Evolutionary conservation across 2,888 invertebrate species (phyloP).

Genomic region (Sclerodermus sp.): DNA sequence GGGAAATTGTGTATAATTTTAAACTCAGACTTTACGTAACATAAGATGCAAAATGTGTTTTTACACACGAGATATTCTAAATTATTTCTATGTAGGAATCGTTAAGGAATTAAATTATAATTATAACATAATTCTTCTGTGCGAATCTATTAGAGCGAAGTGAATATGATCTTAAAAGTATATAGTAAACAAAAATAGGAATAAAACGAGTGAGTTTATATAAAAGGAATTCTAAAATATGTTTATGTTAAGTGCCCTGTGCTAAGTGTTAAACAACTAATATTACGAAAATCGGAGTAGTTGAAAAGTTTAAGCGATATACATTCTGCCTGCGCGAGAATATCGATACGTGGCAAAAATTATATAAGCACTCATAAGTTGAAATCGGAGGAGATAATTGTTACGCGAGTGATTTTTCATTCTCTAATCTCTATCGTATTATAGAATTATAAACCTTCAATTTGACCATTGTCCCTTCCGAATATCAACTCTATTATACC

Average conservation of each 20-base stretch:
- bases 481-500: no score
- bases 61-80: conserved; percentile 39
- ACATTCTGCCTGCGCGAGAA: no score
- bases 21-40: no score
- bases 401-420: no score
- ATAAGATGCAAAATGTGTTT: conserved; percentile 1
- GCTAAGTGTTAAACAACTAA: conserved; percentile 11
- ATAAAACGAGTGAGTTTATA: conserved; percentile 22
- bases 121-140: conserved; percentile 23
- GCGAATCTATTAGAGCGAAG: conserved; percentile 21
- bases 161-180: conserved; percentile 22
- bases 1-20: background rate
- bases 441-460: no score
- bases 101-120: conserved; percentile 36
- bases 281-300: no score
- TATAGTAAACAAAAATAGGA: conserved; percentile 24
- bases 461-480: no score
- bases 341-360: no score
- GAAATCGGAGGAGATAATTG: no score
- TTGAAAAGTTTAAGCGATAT: no score
- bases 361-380: no score
- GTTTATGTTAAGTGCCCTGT: conserved; percentile 27
- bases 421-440: no score
- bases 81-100: conserved; percentile 38
- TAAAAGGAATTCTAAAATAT: conserved; percentile 32